These are phyloP conservation scores for Heteromormyrus szaboi DNA, from an alignment of 2,797 vertebrate species.

Conservation along the genomic window DNA sequence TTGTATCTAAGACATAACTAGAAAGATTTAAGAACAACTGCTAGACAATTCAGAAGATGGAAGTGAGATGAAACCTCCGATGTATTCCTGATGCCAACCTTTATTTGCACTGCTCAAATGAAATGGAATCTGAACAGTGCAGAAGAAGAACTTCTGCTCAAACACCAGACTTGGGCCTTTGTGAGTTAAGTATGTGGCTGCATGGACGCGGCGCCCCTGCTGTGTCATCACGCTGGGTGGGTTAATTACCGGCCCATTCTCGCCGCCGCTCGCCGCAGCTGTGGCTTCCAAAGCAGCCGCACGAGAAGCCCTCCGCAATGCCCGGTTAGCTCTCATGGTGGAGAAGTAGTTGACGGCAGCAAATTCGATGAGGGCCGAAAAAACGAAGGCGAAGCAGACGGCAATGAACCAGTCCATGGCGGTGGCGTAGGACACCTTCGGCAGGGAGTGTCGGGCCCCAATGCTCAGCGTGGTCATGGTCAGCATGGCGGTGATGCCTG, in stretches of 20 bases:
- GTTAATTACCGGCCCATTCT: conserved; percentile 60
- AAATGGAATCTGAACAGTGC: background rate
- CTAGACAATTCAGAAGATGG: background rate
- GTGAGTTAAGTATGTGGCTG: background rate
- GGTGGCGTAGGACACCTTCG: conserved; percentile 91
- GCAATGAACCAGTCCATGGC: conserved; percentile 98
- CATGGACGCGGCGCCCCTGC: background rate
- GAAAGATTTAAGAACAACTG: conserved; percentile 7
- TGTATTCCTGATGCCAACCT: background rate
- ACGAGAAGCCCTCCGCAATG: conserved; percentile 60
- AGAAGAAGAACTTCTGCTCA: background rate
- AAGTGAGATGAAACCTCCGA: background rate
- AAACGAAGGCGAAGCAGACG: conserved; percentile 90
- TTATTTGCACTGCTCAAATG: background rate
- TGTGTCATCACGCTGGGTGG: background rate
- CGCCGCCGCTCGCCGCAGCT: conserved; percentile 59
- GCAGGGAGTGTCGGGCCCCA: conserved; percentile 86
- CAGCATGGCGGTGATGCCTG: conserved; percentile 88
- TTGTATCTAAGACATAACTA: background rate
- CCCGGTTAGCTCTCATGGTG: conserved; percentile 67
- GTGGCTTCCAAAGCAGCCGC: conserved; percentile 64
- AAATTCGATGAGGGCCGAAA: conserved; percentile 91
- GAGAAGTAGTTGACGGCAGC: conserved; percentile 94
- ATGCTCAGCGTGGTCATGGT: conserved; percentile 94
- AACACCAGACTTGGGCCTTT: background rate